These are phyloP conservation scores for Pectinophora gossypiella DNA, from an alignment of 1,140 invertebrate species.

Conservation along the genomic window DNA sequence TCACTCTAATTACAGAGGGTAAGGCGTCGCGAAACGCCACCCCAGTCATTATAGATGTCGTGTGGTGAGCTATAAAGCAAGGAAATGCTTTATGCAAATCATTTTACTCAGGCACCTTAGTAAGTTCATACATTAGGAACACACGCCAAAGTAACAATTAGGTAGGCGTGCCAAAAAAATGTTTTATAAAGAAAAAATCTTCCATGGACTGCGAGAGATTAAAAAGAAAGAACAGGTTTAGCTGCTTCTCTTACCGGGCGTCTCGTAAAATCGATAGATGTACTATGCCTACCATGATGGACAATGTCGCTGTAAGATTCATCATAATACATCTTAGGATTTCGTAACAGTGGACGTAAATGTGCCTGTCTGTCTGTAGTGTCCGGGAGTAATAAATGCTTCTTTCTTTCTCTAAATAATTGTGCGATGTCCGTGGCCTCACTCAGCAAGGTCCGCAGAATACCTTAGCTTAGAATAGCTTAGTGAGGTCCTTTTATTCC, in stretches of 20 bases:
- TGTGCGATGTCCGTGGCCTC: too few species aligned
- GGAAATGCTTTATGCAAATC: constrained; percentile 63
- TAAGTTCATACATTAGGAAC: not conserved
- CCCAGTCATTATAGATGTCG: constrained; percentile 60
- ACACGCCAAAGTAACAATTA: too few species aligned
- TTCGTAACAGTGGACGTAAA: too few species aligned
- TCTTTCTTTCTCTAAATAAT: not conserved
- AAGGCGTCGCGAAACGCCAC: constrained; percentile 58
- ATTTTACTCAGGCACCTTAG: constrained; percentile 26
- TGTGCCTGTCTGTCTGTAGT: too few species aligned
- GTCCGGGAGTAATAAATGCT: too few species aligned
- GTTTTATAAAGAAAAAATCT: constrained; percentile 2
- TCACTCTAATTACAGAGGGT: constrained; percentile 45
- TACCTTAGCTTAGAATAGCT: too few species aligned
- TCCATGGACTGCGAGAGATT: not conserved
- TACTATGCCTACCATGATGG: not conserved
- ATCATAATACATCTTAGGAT: too few species aligned
- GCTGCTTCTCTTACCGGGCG: not conserved
- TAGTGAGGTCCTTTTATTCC: too few species aligned
- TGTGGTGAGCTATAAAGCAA: constrained; percentile 52
- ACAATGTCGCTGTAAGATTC: too few species aligned
- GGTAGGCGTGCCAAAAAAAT: not conserved
- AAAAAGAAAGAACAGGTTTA: not conserved
- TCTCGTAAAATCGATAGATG: not conserved
- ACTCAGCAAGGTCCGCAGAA: not conserved